A percentile compares a stretch with the other conserved stretches of the same genome.
Evolutionary conservation across 1,140 invertebrate species (phyloP).

Genomic region (Lysiphlebus fabarum): DNA sequence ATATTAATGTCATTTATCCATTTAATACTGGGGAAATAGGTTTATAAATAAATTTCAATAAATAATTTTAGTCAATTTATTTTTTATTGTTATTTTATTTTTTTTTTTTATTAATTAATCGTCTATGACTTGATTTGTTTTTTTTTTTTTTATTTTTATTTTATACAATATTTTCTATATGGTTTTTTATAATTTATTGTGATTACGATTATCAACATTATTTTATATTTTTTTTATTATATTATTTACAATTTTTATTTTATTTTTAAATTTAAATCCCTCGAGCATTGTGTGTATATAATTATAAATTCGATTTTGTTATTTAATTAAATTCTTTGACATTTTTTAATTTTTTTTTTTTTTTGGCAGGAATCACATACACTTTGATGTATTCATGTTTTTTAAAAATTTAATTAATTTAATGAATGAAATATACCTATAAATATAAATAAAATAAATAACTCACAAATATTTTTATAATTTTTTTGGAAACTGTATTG

Average conservation of each 20-base stretch:
- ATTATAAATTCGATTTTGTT: neutral
- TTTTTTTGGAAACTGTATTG: too few species aligned
- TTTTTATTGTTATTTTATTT: too few species aligned
- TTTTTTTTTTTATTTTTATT: neutral
- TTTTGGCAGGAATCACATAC: constrained; percentile 9
- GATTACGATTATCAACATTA: neutral
- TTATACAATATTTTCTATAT: constrained; percentile 20
- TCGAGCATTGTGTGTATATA: constrained; percentile 11
- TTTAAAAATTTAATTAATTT: neutral
- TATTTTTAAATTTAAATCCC: neutral
- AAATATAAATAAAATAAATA: too few species aligned
- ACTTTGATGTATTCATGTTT: neutral
- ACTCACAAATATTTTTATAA: constrained; percentile 1
- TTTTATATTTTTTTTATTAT: constrained; percentile 11
- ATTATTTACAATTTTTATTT: constrained; percentile 12
- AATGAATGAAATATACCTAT: neutral
- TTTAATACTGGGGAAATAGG: too few species aligned
- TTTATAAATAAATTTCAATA: too few species aligned
- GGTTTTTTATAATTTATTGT: constrained; percentile 10
- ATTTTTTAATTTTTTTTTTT: constrained; percentile 7
- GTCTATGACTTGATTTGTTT: too few species aligned
- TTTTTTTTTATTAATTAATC: too few species aligned
- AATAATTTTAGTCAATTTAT: too few species aligned
- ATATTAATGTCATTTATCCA: too few species aligned
- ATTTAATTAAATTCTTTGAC: neutral